These are phyloP conservation scores for Terrapene triunguis DNA, from an alignment of 2,113 vertebrate genomes.

Conservation along the genomic window DNA sequence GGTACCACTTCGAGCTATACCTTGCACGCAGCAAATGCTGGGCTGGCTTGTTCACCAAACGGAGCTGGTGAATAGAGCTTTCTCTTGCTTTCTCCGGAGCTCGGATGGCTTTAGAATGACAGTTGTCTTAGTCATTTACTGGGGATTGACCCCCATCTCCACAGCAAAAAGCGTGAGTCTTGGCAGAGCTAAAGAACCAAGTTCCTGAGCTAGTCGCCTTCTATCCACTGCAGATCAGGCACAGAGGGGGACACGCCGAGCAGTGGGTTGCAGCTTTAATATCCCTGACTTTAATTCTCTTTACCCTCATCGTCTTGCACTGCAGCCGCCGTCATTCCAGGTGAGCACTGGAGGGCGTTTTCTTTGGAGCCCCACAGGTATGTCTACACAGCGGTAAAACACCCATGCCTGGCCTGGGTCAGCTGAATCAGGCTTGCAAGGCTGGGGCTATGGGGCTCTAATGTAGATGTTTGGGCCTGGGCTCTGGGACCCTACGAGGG, in stretches of 20 bases:
- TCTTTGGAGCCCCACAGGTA: slow-evolving; percentile 52
- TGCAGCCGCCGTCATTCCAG: slow-evolving; percentile 34
- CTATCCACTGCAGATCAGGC: not conserved
- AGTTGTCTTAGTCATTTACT: not conserved
- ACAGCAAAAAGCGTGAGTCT: not conserved
- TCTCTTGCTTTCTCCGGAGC: not conserved
- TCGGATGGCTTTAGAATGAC: not conserved
- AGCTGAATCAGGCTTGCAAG: not conserved
- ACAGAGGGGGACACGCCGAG: not conserved
- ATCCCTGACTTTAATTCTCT: slow-evolving; percentile 14
- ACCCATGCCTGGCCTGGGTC: not conserved
- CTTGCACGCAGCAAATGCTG: rapidly evolving
- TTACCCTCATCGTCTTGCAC: rapidly evolving
- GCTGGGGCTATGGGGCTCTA: not conserved
- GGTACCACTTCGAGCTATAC: not conserved
- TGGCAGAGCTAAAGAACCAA: not conserved
- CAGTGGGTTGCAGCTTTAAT: not conserved
- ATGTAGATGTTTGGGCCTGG: not conserved
- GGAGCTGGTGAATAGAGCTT: not conserved
- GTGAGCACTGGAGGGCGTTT: slow-evolving; percentile 43
- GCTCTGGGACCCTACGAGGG: not conserved
- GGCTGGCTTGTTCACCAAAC: not conserved
- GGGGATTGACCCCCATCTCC: not conserved
- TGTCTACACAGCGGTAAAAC: slow-evolving; percentile 25
- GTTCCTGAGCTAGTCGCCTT: rapidly evolving